Evolutionary conservation across 2,888 invertebrate genomes (phyloP), one percentile per base, ranked within the genome.

Genomic region (Antitype chi): DNA sequence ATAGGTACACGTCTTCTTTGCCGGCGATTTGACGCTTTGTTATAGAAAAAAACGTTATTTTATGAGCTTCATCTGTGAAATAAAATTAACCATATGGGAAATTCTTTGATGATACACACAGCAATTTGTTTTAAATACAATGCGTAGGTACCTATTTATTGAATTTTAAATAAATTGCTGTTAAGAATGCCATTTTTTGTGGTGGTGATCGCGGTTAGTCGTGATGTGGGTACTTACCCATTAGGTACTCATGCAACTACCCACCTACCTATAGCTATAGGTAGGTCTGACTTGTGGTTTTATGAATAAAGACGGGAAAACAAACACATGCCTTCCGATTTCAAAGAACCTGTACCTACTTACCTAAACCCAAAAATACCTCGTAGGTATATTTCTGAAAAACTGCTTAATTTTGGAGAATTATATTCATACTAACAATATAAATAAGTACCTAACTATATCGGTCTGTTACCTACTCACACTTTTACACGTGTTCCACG

Each of bases 1-100:
- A 76, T 76, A 53, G n/a, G n/a, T n/a, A 52, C n/a, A 53, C 7
- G 32, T 74, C 32, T 28, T 70, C 71, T 69, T 73, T 47, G 47
- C 49, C 23, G 38, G 17, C 32, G 32, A 76, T 70, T 76, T n/a
- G 23, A 57, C 23, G 53, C 38, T 70, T 71, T 70, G 57, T 64
- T 74, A 53, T 13, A 25, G 13, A 32, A 69, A 72, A 72, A 67
- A 60, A 47, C 47, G 5, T 49, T 55, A 7, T 38, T 57, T 52
- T 64, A 80, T 43, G 11, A 15, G 13, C 49, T 77, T 20, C 28
- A 43, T 49, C 57, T 59, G 57, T 60, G 13, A 53, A 60, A 53
- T 60, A 68, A 52, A 68, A 64, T 28, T 74, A 38, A 38, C 20
- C 43, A 32, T 8, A 43, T 23, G 17, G 59, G n/a, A 69, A 69